A percentile compares a stretch with the other conserved stretches of the same genome.
Evolutionary conservation across 2,113 vertebrate species (phyloP).

Genomic region (Engystomops pustulosus): DNA sequence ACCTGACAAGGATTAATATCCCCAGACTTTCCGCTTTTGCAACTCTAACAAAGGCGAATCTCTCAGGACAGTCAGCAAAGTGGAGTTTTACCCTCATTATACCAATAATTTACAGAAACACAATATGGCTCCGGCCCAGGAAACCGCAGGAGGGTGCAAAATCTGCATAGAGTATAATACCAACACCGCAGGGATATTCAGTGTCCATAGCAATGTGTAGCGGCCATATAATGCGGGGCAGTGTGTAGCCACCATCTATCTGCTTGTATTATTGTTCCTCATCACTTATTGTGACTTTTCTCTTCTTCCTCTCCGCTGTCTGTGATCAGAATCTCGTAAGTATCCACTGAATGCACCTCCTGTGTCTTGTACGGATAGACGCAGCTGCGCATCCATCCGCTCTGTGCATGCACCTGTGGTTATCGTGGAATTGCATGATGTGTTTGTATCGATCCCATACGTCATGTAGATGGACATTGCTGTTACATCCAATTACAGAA

Average conservation of each 20-base stretch:
- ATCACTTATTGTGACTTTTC: constrained; percentile 40
- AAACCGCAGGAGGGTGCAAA: not conserved
- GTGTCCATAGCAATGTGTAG: no score
- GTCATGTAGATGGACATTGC: not conserved
- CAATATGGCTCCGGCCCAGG: not conserved
- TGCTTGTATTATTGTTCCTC: no score
- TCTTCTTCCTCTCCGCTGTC: constrained; percentile 56
- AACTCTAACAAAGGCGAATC: not conserved
- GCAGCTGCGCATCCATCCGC: not conserved
- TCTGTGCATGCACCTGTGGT: constrained; percentile 15
- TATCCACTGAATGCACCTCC: constrained; percentile 63
- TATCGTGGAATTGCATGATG: constrained; percentile 14
- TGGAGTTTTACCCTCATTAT: not conserved
- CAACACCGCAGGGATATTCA: no score
- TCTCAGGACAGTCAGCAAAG: not conserved
- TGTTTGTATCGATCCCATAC: not conserved
- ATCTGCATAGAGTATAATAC: no score
- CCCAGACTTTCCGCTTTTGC: not conserved
- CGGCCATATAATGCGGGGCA: no score
- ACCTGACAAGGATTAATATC: constrained; percentile 18
- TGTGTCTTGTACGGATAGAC: not conserved
- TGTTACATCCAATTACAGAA: not conserved
- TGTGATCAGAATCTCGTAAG: constrained; percentile 87
- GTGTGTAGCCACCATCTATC: no score
- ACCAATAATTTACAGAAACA: not conserved